These are phyloP conservation scores for Geothlypis trichas DNA, from an alignment of 2,113 vertebrate genomes.

Conservation along the genomic window DNA sequence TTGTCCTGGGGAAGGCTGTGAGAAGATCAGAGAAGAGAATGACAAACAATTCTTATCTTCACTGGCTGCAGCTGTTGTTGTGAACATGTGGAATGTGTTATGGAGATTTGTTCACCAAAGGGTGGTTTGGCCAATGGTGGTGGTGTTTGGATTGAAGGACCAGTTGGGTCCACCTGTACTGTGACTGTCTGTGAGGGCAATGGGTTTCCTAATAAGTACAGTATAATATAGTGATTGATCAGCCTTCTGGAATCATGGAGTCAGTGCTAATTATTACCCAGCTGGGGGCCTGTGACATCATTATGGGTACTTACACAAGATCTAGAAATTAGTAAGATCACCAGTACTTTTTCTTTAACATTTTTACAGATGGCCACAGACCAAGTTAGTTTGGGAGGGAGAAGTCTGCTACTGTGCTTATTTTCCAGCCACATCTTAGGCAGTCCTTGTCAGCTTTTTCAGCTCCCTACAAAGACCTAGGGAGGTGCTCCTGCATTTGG, in stretches of 20 bases:
- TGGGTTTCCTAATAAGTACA: background rate
- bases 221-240: background rate
- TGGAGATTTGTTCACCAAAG: background rate
- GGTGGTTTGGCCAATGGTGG: background rate
- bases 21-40: background rate
- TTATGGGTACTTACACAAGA: background rate
- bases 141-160: background rate
- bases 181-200: background rate
- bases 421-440: background rate
- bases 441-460: background rate
- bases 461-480: background rate
- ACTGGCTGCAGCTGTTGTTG: background rate
- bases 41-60: background rate
- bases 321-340: background rate
- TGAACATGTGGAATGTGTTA: background rate
- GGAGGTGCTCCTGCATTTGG: background rate
- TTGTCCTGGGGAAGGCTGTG: background rate
- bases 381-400: background rate
- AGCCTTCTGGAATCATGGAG: background rate
- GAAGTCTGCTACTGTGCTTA: background rate
- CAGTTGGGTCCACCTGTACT: background rate
- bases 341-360: background rate
- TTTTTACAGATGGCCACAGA: background rate
- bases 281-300: background rate
- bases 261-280: background rate